These are phyloP conservation scores for Trichosurus vulpecula DNA, from an alignment of 2,797 vertebrate genomes.

Conservation along the genomic window DNA sequence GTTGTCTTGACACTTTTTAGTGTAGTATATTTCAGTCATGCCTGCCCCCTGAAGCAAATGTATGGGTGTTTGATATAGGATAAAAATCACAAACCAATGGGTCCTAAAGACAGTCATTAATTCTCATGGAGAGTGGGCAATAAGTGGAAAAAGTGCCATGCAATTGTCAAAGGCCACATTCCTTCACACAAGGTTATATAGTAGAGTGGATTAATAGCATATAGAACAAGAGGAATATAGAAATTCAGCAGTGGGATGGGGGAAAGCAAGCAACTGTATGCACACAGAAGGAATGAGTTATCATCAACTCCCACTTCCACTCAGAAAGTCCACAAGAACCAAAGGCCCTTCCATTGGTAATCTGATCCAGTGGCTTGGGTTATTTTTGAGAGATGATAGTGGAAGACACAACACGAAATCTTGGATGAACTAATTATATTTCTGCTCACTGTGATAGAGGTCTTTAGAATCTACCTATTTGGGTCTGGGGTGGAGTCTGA, in stretches of 20 bases:
- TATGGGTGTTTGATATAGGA: background rate
- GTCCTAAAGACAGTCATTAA: background rate
- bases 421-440: background rate
- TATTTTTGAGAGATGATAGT: background rate
- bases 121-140: background rate
- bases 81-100: background rate
- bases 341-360: background rate
- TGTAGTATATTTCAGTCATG: background rate
- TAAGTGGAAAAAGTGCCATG: background rate
- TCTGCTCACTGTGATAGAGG: background rate
- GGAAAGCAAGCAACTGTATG: no score
- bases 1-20: background rate
- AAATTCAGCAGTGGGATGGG: no score
- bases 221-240: no score
- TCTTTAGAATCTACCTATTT: background rate
- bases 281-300: background rate
- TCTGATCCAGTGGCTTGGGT: background rate
- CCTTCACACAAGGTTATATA: background rate
- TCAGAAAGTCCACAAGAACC: background rate
- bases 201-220: no score
- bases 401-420: background rate
- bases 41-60: background rate
- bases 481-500: background rate
- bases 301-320: background rate
- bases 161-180: background rate